Evolutionary conservation across 53 echinoderm and acorn worm species (phyloP), one percentile per base, ranked within the genome.

Genomic region (Echinarachnius parma): DNA sequence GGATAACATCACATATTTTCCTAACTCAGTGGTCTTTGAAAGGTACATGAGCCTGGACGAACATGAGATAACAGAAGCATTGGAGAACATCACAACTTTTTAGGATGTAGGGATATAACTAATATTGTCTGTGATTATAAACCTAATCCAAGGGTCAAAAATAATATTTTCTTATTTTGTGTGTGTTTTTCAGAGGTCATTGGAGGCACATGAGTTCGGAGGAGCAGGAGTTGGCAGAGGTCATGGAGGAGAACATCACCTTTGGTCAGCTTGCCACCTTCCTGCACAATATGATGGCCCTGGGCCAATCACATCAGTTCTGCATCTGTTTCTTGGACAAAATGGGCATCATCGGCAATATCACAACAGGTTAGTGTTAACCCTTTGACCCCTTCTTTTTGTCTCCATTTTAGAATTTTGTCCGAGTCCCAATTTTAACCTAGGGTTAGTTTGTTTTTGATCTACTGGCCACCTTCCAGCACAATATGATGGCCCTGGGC

Each of bases 181-280:
- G n/a, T n/a, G n/a, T n/a, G n/a, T n/a, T n/a, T 77, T 47, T 4
- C 78, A 84, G 86, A 60, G 90, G 78, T 48, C 86, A 86, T 63
- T 90, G 90, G 90, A 57, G 84, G 26, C 86, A 90, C 57, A 78
- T 82, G 67, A 75, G 87, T 22, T 48, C 67, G 0, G 88, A 82
- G 55, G 87, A 96, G 34, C 57, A 84, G 9, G 80, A 85, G 36
- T 66, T 77, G 53, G 80, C 90, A 7, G 90, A 96, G 37, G 72
- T 75, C 7, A 75, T 91, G 54, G 88, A 96, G 15, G 96, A 91
- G 72, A 96, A 96, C 48, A 96, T 91, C 29, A 91, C 96, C 1
- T 96, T 96, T 61, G 96, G 96, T 13, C 96, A 96, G 80, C 85
- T 96, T 2, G 96, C 84, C 8, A 91, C 96, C 14, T 91, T 91